phyloP scores from a whole-genome alignment of 2,113 vertebrate species.

The Oryzias curvinotus region DNA sequence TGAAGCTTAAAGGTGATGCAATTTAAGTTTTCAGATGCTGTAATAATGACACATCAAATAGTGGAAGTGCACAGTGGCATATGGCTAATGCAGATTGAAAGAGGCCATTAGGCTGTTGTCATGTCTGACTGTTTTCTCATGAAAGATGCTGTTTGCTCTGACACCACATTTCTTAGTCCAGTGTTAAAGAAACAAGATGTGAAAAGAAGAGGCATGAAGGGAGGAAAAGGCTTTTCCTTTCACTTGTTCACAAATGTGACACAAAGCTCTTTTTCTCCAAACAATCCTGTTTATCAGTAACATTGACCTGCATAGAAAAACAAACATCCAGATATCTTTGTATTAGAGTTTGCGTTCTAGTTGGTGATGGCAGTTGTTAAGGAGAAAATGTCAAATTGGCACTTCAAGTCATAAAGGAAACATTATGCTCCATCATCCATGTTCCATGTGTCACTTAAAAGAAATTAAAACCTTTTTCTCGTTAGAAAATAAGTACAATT shows the following conservation, averaged over 20 bases:
- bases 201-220: conserved; percentile 23
- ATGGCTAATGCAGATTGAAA: conserved; percentile 47
- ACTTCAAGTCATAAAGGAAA: too few relatives aligned
- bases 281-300: too few relatives aligned
- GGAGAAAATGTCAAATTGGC: too few relatives aligned
- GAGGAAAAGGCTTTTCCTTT: conserved; percentile 1
- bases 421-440: too few relatives aligned
- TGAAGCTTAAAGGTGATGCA: conserved; percentile 49
- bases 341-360: too few relatives aligned
- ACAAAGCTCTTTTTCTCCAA: too few relatives aligned
- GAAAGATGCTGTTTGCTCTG: conserved; percentile 24
- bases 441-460: too few relatives aligned
- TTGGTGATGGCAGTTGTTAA: too few relatives aligned
- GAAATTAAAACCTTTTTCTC: too few relatives aligned
- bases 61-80: conserved; percentile 37
- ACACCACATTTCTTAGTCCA: conserved; percentile 26
- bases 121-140: conserved; percentile 61
- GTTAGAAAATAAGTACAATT: too few relatives aligned
- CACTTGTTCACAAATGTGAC: background rate
- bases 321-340: too few relatives aligned
- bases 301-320: too few relatives aligned
- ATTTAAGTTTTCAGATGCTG: conserved; percentile 43
- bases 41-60: conserved; percentile 57
- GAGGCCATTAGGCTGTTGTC: conserved; percentile 44
- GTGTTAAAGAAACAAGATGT: conserved; percentile 22